Evolutionary conservation across 1,140 invertebrate genomes (phyloP), one percentile per base, ranked within the genome.

Genomic region (Polypedilum vanderplanki): DNA sequence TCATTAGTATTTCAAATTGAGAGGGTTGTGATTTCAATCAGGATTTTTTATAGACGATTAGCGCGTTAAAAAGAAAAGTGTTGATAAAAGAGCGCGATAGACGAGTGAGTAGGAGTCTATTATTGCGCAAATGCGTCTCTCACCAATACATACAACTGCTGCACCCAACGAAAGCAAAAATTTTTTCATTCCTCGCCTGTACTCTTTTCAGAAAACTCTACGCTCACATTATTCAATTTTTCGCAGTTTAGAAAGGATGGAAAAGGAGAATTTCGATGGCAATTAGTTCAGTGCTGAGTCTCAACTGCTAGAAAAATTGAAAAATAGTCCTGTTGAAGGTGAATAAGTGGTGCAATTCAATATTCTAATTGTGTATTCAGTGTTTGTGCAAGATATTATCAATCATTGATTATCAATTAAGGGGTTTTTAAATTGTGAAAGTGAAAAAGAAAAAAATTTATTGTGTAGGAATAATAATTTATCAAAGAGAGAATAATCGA

Each of bases 281-380:
- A 70, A 70, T 70, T 70, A 70, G 18, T 70, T 70, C 65, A 70
- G 65, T 70, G 46, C 12, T 57, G 46, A 57, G 46, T 15, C n/a
- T 15, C 4, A n/a, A n/a, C 12, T 57, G 46, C n/a, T 57, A 57
- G 12, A 57, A 57, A 57, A 57, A 57, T 15, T 57, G n/a, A 12
- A 12, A 57, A 12, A 57, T 46, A 15, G 24, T 33, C 24, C 24
- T 33, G 24, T 33, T 33, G 24, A 57, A 57, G 46, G 46, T 15
- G 46, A n/a, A 57, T 57, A 46, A 57, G 46, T 57, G 24, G 24
- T 57, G 4, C 8, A 15, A n/a, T 57, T 57, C 8, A 57, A 12
- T 15, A 57, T 57, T 15, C 4, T 4, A 57, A n/a, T 57, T 15
- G 12, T n/a, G n/a, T 57, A 57, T 33, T 57, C 46, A 57, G 12